Conservation (phyloP, 2,113 vertebrate species). For the Catagonus wagneri region DNA sequence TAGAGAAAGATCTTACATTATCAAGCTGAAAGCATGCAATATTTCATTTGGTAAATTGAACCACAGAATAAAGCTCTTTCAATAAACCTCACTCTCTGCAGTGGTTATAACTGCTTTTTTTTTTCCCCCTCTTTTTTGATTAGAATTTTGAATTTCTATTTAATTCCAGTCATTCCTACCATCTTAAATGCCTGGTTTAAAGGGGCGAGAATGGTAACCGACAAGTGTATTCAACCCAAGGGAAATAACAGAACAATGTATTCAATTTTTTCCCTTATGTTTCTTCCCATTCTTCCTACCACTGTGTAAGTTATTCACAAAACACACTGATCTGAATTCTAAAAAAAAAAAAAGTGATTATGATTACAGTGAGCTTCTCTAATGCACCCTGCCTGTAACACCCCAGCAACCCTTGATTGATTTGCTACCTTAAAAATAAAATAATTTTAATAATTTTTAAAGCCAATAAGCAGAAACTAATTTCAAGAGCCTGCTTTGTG, state of each 20-base stretch:
- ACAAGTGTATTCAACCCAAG: conserved; percentile 35
- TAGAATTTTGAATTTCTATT: conserved; percentile 38
- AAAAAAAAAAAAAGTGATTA: conserved; percentile 5
- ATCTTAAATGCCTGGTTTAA: neutral
- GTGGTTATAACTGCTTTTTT: neutral
- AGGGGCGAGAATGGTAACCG: neutral
- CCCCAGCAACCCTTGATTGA: conserved; percentile 27
- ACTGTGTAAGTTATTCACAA: neutral
- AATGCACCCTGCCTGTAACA: neutral
- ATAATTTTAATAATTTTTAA: conserved; percentile 69
- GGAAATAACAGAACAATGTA: neutral
- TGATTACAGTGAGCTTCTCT: conserved; percentile 8
- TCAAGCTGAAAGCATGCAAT: neutral
- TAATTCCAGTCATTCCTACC: neutral
- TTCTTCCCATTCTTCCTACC: neutral
- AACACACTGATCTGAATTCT: conserved; percentile 12
- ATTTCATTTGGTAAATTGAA: conserved; percentile 20
- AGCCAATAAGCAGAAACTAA: conserved; percentile 74
- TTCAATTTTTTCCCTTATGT: neutral
- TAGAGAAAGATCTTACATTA: conserved; percentile 1
- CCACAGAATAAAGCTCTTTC: conserved; percentile 1
- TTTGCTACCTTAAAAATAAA: conserved; percentile 66
- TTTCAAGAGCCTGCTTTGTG: conserved; percentile 63
- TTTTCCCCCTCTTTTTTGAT: neutral
- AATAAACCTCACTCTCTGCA: neutral